Percentiles rank a stretch among this genome's conserved stretches.
Evolutionary conservation across 2,797 vertebrate species (phyloP).

Genomic region (Cynodonichthys magdalenae): DNA sequence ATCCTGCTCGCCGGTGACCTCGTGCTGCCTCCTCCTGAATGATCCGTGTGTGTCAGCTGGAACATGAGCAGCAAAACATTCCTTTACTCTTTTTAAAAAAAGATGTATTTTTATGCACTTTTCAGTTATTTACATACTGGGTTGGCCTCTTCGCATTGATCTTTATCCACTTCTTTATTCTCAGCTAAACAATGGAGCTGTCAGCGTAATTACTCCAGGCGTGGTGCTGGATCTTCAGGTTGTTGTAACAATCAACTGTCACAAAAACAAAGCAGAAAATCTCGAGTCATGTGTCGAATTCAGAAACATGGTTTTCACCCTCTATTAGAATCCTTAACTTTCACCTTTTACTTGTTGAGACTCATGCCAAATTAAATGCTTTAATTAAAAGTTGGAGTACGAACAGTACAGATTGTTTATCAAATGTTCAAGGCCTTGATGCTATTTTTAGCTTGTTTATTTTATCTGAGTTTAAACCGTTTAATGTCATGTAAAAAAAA

Average conservation of each 20-base stretch:
- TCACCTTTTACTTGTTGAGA: no score
- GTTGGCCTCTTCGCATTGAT: not conserved
- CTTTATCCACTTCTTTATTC: not conserved
- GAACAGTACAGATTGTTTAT: no score
- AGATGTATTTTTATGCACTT: not conserved
- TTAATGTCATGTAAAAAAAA: no score
- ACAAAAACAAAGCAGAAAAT: not conserved
- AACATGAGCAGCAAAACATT: constrained; percentile 19
- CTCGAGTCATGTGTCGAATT: not conserved
- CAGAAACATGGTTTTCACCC: not conserved
- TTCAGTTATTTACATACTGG: not conserved
- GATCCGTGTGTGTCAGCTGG: constrained; percentile 53
- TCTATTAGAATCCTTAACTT: not conserved
- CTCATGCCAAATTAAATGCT: no score
- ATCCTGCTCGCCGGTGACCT: constrained; percentile 66
- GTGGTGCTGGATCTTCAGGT: constrained; percentile 57
- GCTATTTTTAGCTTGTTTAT: no score
- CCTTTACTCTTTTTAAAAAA: no score
- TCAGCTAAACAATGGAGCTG: not conserved
- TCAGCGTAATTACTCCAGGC: constrained; percentile 26
- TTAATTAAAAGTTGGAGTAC: no score
- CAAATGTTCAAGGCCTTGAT: no score
- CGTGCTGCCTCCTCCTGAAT: constrained; percentile 45
- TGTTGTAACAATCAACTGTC: not conserved
- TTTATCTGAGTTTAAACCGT: no score